phyloP scores from a whole-genome alignment of 2,797 vertebrate genomes.

The Hapalemur alaotrensis region DNA sequence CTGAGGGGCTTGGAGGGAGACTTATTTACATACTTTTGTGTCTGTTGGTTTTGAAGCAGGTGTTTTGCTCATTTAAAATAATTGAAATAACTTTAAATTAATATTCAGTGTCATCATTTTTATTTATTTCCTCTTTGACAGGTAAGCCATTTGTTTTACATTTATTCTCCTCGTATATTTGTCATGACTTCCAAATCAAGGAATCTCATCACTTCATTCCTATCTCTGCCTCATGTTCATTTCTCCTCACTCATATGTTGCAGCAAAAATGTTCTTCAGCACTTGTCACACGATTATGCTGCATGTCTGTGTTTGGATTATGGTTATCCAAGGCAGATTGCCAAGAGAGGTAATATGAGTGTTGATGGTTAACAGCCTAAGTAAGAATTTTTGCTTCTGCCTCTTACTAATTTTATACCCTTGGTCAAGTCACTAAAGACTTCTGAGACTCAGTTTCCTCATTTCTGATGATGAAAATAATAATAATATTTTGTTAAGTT shows the following conservation, averaged over 20 bases:
- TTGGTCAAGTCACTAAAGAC: not conserved
- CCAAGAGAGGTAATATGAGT: not conserved
- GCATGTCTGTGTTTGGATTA: not conserved
- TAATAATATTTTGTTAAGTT: not conserved
- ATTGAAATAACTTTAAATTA: not conserved
- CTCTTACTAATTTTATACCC: not conserved
- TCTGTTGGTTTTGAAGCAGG: not conserved
- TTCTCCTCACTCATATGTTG: not conserved
- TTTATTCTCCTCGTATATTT: not conserved
- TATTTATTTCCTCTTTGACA: not conserved
- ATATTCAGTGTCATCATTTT: not conserved
- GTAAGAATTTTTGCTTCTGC: not conserved
- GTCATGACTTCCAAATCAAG: not conserved
- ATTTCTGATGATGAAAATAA: not conserved
- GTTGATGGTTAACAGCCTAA: not conserved
- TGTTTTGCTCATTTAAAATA: not conserved
- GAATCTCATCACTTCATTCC: not conserved
- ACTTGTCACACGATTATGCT: not conserved
- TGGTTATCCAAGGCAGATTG: not conserved
- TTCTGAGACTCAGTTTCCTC: not conserved
- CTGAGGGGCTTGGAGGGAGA: not conserved
- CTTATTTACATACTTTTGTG: not conserved
- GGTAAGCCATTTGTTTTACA: not conserved
- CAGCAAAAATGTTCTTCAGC: not conserved
- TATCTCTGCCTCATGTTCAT: not conserved